Conservation (phyloP, 2,888 invertebrate species). For the Drosophila melanosoma region DNA sequence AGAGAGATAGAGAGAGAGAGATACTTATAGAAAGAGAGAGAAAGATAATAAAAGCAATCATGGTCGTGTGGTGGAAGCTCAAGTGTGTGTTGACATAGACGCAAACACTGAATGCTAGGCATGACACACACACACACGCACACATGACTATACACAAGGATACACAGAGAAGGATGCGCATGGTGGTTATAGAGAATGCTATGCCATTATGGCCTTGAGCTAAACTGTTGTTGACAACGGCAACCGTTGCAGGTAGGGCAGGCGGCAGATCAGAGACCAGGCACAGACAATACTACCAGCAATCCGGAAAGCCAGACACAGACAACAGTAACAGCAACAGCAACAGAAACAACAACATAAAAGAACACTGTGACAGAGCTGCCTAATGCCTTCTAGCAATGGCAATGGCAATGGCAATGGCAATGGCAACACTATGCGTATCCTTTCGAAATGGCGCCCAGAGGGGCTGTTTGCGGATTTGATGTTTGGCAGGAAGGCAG, state of each 20-base stretch:
- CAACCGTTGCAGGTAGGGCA: slow-evolving; percentile 32
- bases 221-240: slow-evolving; percentile 79
- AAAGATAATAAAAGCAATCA: slow-evolving; percentile 72
- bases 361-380: slow-evolving; percentile 22
- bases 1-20: slow-evolving; percentile 15
- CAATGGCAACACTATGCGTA: slow-evolving; percentile 26
- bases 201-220: slow-evolving; percentile 74
- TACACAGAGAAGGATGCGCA: slow-evolving; percentile 39
- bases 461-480: slow-evolving; percentile 71
- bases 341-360: slow-evolving; percentile 23
- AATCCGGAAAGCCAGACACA: slow-evolving; percentile 72
- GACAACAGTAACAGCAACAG: not conserved
- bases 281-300: slow-evolving; percentile 64
- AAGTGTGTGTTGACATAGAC: slow-evolving; percentile 76
- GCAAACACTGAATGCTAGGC: slow-evolving; percentile 48
- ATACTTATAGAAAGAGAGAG: slow-evolving; percentile 41
- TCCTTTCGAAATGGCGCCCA: slow-evolving; percentile 59
- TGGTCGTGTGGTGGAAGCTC: slow-evolving; percentile 77
- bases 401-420: slow-evolving; percentile 30
- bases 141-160: slow-evolving; percentile 13
- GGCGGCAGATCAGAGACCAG: slow-evolving; percentile 23
- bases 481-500: slow-evolving; percentile 72
- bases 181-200: slow-evolving; percentile 68
- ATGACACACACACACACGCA: slow-evolving; percentile 18
- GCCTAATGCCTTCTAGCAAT: slow-evolving; percentile 35